phyloP scores from a whole-genome alignment of 2,888 invertebrate genomes.

The Emesis furor region DNA sequence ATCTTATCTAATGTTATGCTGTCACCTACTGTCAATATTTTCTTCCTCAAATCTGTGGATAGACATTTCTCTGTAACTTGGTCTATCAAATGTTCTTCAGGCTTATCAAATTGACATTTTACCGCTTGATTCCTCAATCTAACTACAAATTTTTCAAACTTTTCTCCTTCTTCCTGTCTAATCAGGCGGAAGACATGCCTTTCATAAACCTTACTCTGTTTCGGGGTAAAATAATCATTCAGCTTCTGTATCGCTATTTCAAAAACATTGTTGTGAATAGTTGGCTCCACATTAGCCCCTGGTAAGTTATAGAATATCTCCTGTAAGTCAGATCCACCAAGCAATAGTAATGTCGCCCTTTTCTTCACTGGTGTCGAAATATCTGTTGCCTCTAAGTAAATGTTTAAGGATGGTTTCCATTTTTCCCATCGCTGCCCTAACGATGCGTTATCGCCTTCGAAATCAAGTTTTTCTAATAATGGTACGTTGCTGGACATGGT shows the following conservation, averaged over 20 bases:
- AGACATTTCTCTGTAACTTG: slow-evolving; percentile 69
- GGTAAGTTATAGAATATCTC: no score
- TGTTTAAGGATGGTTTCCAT: slow-evolving; percentile 19
- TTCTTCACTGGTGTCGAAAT: no score
- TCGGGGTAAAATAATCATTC: slow-evolving; percentile 54
- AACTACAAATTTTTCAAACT: slow-evolving; percentile 68
- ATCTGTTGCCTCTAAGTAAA: no score
- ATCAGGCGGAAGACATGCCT: slow-evolving; percentile 58
- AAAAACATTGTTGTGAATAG: no score
- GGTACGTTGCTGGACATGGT: background rate
- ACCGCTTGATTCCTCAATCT: slow-evolving; percentile 59
- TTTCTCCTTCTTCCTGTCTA: slow-evolving; percentile 64
- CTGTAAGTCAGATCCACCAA: no score
- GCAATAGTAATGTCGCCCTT: no score
- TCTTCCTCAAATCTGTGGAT: slow-evolving; percentile 60
- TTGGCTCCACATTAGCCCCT: no score
- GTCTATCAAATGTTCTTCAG: slow-evolving; percentile 68
- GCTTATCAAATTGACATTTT: slow-evolving; percentile 66
- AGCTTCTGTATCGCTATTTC: no score
- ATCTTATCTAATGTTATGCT: background rate
- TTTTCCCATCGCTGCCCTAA: slow-evolving; percentile 11
- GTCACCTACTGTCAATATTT: slow-evolving; percentile 59
- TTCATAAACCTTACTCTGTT: slow-evolving; percentile 61
- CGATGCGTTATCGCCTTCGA: background rate
- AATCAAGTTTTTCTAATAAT: background rate